These are phyloP conservation scores for Phymatocera aterrima DNA, from an alignment of 2,888 invertebrate genomes.

Conservation along the genomic window DNA sequence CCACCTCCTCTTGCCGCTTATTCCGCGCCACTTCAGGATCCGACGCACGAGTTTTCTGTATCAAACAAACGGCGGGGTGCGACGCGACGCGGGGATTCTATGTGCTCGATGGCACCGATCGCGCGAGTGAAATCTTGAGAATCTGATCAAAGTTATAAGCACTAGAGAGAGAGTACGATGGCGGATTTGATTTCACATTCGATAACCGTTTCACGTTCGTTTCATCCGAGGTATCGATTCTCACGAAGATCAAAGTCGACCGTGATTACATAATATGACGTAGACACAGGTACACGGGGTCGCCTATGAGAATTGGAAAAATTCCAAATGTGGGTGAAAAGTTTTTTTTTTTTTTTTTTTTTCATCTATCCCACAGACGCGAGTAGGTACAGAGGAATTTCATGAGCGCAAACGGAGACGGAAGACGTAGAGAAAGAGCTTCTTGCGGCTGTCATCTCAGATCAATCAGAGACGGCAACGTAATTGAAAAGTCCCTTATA, in stretches of 20 bases:
- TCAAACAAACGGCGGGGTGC: conserved; percentile 28
- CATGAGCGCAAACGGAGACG: neutral
- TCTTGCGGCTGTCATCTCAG: conserved; percentile 66
- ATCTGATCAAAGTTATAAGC: conserved; percentile 45
- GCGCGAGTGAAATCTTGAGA: conserved; percentile 28
- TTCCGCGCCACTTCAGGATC: neutral
- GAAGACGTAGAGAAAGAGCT: conserved; percentile 26
- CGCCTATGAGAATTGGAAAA: neutral
- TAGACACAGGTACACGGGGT: neutral
- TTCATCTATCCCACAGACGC: neutral
- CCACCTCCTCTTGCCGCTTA: neutral
- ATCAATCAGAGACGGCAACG: conserved; percentile 71
- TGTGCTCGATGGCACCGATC: conserved; percentile 27
- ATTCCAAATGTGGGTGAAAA: neutral
- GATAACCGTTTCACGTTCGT: conserved; percentile 5
- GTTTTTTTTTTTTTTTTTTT: too few relatives aligned
- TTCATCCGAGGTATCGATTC: conserved; percentile 3
- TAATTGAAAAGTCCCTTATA: conserved; percentile 73
- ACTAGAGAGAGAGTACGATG: conserved; percentile 26
- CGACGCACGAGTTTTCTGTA: conserved; percentile 35
- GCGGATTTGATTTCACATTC: conserved; percentile 32
- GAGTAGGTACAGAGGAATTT: neutral
- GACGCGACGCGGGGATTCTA: neutral
- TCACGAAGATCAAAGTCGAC: neutral
- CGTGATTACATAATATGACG: neutral